These are phyloP conservation scores for Euphysa ruthae DNA, from an alignment of 30 jellyfish, hydroid and myxozoan genomes.

Conservation along the genomic window DNA sequence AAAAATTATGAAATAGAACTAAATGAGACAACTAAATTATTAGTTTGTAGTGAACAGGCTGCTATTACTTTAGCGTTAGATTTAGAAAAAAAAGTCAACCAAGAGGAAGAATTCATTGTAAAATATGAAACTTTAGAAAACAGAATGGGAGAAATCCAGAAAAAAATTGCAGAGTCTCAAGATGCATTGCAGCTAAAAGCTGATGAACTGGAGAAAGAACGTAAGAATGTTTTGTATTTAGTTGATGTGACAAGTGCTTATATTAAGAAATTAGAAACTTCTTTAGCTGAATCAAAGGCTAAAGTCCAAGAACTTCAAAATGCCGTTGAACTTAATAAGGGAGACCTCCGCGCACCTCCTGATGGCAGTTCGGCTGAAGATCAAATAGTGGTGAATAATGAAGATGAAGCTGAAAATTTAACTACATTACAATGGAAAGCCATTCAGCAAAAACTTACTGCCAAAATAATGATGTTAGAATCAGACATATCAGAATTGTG, in stretches of 20 bases:
- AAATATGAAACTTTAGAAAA: slow-evolving; percentile 2
- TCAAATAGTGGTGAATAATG: background rate
- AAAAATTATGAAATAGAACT: background rate
- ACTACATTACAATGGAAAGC: background rate
- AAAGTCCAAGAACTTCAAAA: slow-evolving; percentile 74
- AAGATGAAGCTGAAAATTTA: background rate
- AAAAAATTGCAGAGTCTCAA: slow-evolving; percentile 55
- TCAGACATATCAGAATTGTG: background rate
- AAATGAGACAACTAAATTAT: slow-evolving; percentile 41
- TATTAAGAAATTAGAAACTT: slow-evolving; percentile 67
- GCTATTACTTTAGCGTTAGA: slow-evolving; percentile 49
- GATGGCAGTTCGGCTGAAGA: slow-evolving; percentile 78
- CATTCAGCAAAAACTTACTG: slow-evolving; percentile 8
- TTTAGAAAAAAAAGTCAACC: slow-evolving; percentile 19
- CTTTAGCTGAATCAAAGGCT: slow-evolving; percentile 58
- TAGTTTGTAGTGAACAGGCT: slow-evolving; percentile 56
- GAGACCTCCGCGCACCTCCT: slow-evolving; percentile 73
- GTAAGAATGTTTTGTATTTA: slow-evolving; percentile 67
- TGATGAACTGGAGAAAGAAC: slow-evolving; percentile 79
- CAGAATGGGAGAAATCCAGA: slow-evolving; percentile 47
- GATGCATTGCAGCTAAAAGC: slow-evolving; percentile 62
- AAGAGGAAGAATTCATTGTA: slow-evolving; percentile 13
- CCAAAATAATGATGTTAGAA: slow-evolving; percentile 36
- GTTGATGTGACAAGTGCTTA: slow-evolving; percentile 98
- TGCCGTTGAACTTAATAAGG: slow-evolving; percentile 13